phyloP scores from a whole-genome alignment of 2,113 vertebrate genomes.

The Dendrocopos noguchii region DNA sequence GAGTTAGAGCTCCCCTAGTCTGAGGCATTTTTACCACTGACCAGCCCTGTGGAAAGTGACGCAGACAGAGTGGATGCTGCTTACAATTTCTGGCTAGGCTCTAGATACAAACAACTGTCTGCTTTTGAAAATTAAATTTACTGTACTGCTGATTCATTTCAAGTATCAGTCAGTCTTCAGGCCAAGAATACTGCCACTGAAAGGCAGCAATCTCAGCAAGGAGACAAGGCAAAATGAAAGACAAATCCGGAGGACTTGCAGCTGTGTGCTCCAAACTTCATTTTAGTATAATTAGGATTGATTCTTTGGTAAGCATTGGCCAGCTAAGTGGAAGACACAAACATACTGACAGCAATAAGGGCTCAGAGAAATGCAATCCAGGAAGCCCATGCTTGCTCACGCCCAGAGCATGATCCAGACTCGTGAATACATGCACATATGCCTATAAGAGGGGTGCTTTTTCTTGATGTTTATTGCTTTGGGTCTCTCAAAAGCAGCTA shows the following conservation, averaged over 20 bases:
- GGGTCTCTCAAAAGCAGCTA: background rate
- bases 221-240: background rate
- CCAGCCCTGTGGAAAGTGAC: background rate
- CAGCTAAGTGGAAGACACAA: background rate
- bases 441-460: background rate
- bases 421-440: background rate
- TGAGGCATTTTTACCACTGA: background rate
- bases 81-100: background rate
- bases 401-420: background rate
- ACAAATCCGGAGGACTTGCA: background rate
- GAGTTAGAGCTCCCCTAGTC: background rate
- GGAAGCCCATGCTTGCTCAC: background rate
- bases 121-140: constrained; percentile 15
- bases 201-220: background rate
- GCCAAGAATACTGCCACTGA: background rate
- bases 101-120: background rate
- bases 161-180: background rate
- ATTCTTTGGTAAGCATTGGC: background rate
- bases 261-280: background rate
- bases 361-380: background rate
- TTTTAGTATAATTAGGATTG: constrained; percentile 17
- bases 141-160: background rate
- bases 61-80: background rate
- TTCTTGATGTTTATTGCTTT: constrained; percentile 20
- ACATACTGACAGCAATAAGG: background rate